Evolutionary conservation across 1,140 invertebrate species (phyloP).

Genomic region (Oscheius sp.): DNA sequence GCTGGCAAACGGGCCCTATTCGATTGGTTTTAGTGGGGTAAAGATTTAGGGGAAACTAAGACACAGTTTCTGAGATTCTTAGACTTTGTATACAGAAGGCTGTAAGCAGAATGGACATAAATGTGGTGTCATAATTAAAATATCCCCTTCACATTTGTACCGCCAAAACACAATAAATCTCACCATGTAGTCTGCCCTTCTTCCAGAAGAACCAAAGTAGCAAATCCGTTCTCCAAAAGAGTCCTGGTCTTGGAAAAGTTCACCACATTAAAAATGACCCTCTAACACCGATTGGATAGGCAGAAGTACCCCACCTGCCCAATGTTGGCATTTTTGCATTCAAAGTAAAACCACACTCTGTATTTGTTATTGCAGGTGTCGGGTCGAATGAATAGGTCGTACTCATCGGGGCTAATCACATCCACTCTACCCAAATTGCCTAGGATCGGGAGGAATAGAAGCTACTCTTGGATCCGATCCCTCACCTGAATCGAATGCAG

Average conservation of each 20-base stretch:
- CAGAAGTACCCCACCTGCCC: slow-evolving; percentile 73
- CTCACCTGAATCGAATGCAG: slow-evolving; percentile 90
- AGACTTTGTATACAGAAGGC: too few species aligned
- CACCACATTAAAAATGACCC: slow-evolving; percentile 93
- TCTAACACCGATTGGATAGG: slow-evolving; percentile 64
- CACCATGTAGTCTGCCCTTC: slow-evolving; percentile 38
- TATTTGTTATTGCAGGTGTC: slow-evolving; percentile 90
- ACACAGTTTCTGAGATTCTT: too few species aligned
- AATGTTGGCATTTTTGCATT: slow-evolving; percentile 87
- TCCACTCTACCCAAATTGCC: slow-evolving; percentile 93
- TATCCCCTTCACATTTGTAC: too few species aligned
- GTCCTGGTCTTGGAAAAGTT: slow-evolving; percentile 89
- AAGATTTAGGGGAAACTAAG: too few species aligned
- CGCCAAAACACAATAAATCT: slow-evolving; percentile 12
- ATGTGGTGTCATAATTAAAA: too few species aligned
- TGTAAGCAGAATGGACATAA: too few species aligned
- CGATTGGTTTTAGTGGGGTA: slow-evolving; percentile 43
- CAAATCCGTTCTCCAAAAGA: slow-evolving; percentile 83
- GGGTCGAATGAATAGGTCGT: slow-evolving; percentile 90
- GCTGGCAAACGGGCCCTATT: slow-evolving; percentile 78
- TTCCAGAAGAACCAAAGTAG: slow-evolving; percentile 73
- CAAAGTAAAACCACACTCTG: slow-evolving; percentile 95
- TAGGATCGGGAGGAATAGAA: slow-evolving; percentile 61
- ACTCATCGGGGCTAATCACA: slow-evolving; percentile 86
- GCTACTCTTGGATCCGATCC: too few species aligned